Evolutionary conservation across 2,797 vertebrate genomes (phyloP).

Genomic region (Schizothorax lantsangensis): DNA sequence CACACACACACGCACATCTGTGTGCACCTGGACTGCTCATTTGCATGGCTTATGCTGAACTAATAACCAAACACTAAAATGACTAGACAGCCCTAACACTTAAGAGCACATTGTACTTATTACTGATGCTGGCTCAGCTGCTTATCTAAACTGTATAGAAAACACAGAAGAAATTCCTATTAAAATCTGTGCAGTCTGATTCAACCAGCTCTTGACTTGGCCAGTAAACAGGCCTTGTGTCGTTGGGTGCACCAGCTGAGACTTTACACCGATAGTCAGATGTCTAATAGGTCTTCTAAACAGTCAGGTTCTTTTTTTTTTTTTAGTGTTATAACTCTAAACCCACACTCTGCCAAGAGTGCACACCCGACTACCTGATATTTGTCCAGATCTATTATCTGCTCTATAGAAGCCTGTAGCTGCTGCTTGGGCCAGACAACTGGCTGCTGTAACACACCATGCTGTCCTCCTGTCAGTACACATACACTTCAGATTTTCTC

Average conservation of each 20-base stretch:
- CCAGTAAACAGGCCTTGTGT: not conserved
- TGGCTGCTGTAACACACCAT: constrained; percentile 25
- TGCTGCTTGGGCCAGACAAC: constrained; percentile 26
- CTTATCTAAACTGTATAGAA: not conserved
- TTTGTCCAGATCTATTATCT: constrained; percentile 65
- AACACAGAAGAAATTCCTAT: not conserved
- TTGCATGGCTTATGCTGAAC: constrained; percentile 29
- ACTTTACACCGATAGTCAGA: not conserved
- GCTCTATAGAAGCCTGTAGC: constrained; percentile 49
- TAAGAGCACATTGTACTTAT: not conserved
- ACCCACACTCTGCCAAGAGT: constrained; percentile 38
- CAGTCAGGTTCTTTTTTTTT: not conserved
- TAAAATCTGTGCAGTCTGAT: not conserved
- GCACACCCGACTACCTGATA: constrained; percentile 52
- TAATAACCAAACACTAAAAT: constrained; percentile 24
- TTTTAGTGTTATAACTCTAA: not conserved
- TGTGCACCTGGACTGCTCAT: constrained; percentile 31
- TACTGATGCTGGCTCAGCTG: not conserved
- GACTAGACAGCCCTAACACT: constrained; percentile 8
- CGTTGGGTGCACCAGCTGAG: not conserved
- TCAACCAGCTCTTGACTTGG: not conserved
- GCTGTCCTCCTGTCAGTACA: constrained; percentile 18
- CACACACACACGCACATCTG: not conserved
- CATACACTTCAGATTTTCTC: constrained; percentile 30
- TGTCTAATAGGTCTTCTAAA: not conserved